Base-by-base conservation (phyloP, 2,113 vertebrate species). In the Pachycephala philippinensis region DNA sequence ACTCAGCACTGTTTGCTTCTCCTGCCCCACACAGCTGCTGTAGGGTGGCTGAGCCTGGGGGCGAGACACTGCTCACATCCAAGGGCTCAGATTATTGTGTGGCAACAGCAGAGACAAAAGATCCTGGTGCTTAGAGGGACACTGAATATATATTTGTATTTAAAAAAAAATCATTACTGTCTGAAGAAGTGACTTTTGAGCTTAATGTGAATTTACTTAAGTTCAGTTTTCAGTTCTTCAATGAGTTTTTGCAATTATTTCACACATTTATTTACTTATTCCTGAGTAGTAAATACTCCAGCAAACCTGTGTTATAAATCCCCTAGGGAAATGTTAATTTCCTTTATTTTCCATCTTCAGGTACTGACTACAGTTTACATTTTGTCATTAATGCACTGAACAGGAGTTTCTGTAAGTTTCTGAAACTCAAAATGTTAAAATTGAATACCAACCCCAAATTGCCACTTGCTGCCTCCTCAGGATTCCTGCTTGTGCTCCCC, bases 121-220 rank as follows among this genome's bases (percentile, higher is more conserved):
- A 40, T 68, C 5, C 12, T 28, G 14, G 7, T 75, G 33, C 39
- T 77, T 66, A 14, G 4, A 35, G 33, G 21, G n/a, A 24, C 1
- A 16, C n/a, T n/a, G 20, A 78, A 45, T 39, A 24, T 12, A 24
- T 33, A 4, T 17, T 16, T 56, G 18, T 19, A 28, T 78, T 57
- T 4, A 5, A 8, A 20, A 52, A 21, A 10, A 26, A 13, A 3
- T 1, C 9, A 6, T 20, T 61, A 1, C 24, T 82, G 0, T 63
- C 27, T 56, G 33, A 69, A 60, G 33, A 69, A 65, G 4, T 26
- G 37, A 30, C 37, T 86, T 69, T 45, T 49, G 50, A 68, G 26
- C 64, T 44, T 37, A 85, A 33, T 13, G 20, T 53, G 35, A 39
- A 61, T 63, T 44, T 63, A 3, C 4, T 0, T 17, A 40, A n/a